Conservation (phyloP, 2,113 vertebrate genomes). For the Ceuthmochares aereus region DNA sequence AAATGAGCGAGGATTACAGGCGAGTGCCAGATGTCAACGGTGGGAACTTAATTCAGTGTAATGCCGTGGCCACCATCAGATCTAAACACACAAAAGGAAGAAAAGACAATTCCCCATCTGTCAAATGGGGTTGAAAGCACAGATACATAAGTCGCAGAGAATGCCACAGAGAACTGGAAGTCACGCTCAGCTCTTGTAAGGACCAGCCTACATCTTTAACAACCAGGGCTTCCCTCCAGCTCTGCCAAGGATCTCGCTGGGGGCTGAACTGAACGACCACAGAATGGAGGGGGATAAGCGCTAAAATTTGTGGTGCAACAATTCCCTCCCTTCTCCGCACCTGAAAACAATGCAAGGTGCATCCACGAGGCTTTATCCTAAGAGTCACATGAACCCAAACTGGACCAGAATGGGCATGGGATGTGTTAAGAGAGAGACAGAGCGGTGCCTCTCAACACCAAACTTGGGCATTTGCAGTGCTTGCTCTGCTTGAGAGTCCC, state of each 20-base stretch:
- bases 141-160: background rate
- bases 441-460: background rate
- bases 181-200: background rate
- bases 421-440: too few relatives aligned
- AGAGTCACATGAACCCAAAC: background rate
- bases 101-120: background rate
- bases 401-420: background rate
- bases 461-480: fast-evolving
- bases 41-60: background rate
- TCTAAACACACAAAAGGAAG: background rate
- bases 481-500: background rate
- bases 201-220: background rate
- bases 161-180: background rate
- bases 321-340: background rate
- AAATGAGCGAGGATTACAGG: background rate
- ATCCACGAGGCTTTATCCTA: fast-evolving
- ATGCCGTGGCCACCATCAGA: background rate
- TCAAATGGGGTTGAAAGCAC: background rate
- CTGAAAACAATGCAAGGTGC: background rate
- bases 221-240: background rate
- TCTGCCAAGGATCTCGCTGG: background rate
- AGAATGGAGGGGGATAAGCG: fast-evolving
- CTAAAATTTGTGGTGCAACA: background rate
- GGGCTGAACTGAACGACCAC: too few relatives aligned
- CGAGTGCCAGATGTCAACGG: background rate